Conservation (phyloP, 2,888 invertebrate species). For the Dryococelus australis region DNA sequence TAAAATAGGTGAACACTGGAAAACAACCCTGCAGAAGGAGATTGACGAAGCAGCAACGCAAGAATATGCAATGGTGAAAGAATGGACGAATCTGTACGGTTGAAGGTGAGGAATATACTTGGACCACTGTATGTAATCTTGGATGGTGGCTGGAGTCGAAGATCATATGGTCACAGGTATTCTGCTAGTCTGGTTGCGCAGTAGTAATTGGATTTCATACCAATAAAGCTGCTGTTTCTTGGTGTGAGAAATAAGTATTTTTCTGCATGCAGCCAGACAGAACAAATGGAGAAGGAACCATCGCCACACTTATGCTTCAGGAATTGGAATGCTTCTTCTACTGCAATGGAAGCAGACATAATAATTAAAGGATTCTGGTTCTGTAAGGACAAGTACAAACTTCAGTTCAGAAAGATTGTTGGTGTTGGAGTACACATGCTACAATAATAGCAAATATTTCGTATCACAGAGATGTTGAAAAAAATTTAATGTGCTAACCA, state of each 20-base stretch:
- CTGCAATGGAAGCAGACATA: constrained; percentile 54
- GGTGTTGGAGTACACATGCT: constrained; percentile 54
- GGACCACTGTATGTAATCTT: not conserved
- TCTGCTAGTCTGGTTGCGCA: constrained; percentile 34
- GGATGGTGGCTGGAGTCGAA: constrained; percentile 27
- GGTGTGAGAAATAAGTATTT: constrained; percentile 54
- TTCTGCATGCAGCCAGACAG: constrained; percentile 49
- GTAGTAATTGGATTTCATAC: constrained; percentile 43
- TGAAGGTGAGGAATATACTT: not conserved
- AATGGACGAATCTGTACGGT: not conserved
- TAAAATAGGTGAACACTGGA: not conserved
- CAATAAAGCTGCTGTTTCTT: constrained; percentile 50
- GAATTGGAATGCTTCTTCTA: constrained; percentile 53
- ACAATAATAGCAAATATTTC: constrained; percentile 48
- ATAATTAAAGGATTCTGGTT: constrained; percentile 52
- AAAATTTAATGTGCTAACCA: constrained; percentile 34
- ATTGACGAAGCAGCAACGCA: constrained; percentile 18
- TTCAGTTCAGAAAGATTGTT: constrained; percentile 51
- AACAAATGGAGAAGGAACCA: constrained; percentile 42
- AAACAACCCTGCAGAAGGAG: not conserved
- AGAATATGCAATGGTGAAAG: not conserved
- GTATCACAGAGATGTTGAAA: constrained; percentile 49
- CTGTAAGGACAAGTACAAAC: constrained; percentile 50
- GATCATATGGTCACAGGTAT: constrained; percentile 26
- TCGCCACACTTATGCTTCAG: constrained; percentile 52